Base-by-base conservation (phyloP, 2,888 invertebrate genomes). In the Criorhina ranunculi region DNA sequence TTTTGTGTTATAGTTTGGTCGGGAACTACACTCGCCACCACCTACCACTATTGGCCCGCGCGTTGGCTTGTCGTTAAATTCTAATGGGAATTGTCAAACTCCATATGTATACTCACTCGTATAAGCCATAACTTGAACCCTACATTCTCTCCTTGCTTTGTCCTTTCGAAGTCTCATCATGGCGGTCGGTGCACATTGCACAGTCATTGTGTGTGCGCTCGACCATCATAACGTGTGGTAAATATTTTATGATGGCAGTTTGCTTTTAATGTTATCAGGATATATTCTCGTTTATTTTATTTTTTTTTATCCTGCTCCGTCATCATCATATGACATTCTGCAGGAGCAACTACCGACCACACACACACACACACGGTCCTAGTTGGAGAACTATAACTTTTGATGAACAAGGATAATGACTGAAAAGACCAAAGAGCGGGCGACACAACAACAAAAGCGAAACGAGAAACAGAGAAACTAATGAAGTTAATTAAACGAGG, bases 371-470 rank as follows among this genome's bases (percentile, higher is more conserved):
- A 57, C 46, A 64, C 49, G 42, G 9, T 42, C 67, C 19, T 11
- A 29, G 57, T 24, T 31, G n/a, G 51, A 49, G 55, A 80, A 80
- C 80, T 66, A 42, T 83, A 85, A 85, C 80, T 85, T 85, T 80
- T 85, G 80, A 85, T 85, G 66, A 80, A 85, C 80, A 75, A 80
- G 85, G 80, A 85, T 85, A 85, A 85, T 85, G 85, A 85, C 80
- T 70, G 69, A 64, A 12, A 31, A 75, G 57, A 24, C n/a, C 49
- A 35, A 62, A 53, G 35, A 73, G 12, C 49, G 29, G 17, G 35
- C 59, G 37, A 35, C 8, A 42, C 12, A 31, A 31, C 59, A 35
- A 55, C 59, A 44, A 40, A 44, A 53, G 51, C 24, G 49, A 49
- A 37, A 15, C 33, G 78, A 40, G 57, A 33, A 78, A 49, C 59